phyloP scores from a whole-genome alignment of 1,140 invertebrate genomes.

The Drosophila rufa region DNA sequence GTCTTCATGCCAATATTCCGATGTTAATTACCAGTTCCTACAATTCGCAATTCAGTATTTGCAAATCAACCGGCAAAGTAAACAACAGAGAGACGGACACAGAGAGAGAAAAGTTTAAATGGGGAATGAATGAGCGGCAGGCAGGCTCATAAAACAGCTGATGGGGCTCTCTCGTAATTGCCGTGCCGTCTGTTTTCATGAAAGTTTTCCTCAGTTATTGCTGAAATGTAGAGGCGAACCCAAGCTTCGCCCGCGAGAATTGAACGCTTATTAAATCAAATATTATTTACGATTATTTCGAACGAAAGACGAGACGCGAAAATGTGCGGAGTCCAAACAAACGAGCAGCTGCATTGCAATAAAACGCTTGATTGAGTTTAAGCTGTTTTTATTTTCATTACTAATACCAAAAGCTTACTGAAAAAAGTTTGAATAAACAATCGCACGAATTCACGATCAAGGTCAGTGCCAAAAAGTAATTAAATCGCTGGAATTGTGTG shows the following conservation, averaged over 20 bases:
- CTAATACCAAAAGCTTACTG: conserved; percentile 2
- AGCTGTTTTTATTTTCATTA: conserved; percentile 31
- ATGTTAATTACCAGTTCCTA: conserved; percentile 45
- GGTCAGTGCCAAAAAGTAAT: conserved; percentile 51
- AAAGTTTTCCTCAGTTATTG: conserved; percentile 61
- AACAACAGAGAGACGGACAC: conserved; percentile 39
- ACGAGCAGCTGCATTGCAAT: conserved; percentile 36
- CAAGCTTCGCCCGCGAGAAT: conserved; percentile 22
- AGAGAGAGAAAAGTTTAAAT: conserved; percentile 6
- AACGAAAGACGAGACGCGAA: conserved; percentile 47
- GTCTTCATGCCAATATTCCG: conserved; percentile 35
- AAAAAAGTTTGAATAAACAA: conserved; percentile 25
- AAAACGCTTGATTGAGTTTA: conserved; percentile 66
- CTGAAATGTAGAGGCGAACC: conserved; percentile 46
- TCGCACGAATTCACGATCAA: conserved; percentile 60
- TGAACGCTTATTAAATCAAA: conserved; percentile 18
- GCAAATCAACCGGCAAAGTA: conserved; percentile 70
- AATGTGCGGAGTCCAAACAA: conserved; percentile 32
- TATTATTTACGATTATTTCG: conserved; percentile 26
- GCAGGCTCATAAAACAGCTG: conserved; percentile 29
- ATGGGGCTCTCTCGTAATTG: conserved; percentile 3
- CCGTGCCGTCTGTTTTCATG: conserved; percentile 13
- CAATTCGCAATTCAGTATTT: conserved; percentile 40
- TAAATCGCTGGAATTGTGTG: conserved; percentile 8
- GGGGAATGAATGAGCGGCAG: conserved; percentile 1